These are phyloP conservation scores for Macrobrachium rosenbergii DNA, from an alignment of 1,140 invertebrate genomes.

Conservation along the genomic window DNA sequence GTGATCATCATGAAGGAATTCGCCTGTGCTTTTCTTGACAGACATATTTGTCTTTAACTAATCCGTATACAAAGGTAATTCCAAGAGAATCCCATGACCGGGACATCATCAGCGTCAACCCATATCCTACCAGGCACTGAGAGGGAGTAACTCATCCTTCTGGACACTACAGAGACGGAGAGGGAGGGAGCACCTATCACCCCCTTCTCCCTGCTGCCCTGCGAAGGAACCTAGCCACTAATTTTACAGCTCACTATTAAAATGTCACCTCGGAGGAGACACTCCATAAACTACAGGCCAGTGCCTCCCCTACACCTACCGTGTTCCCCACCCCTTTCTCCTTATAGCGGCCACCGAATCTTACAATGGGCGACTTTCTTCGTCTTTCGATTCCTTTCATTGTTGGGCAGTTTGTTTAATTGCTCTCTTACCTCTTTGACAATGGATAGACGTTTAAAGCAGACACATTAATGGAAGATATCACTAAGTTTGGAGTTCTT, in stretches of 20 bases:
- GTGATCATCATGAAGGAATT: too few species aligned
- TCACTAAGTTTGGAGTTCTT: too few species aligned
- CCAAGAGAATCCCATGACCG: background rate
- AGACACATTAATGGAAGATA: too few species aligned
- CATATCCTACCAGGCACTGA: background rate
- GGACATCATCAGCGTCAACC: too few species aligned
- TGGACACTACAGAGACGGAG: background rate
- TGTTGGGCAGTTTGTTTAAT: background rate
- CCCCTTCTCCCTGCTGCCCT: background rate
- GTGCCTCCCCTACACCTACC: constrained; percentile 6
- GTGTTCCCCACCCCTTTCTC: constrained; percentile 2
- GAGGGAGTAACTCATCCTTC: background rate
- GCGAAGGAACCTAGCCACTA: constrained; percentile 47
- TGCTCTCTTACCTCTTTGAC: too few species aligned
- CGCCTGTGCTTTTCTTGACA: too few species aligned
- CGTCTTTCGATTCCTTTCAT: background rate
- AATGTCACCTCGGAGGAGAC: constrained; percentile 47
- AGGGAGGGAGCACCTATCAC: constrained; percentile 5
- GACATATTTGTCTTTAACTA: too few species aligned
- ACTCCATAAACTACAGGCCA: constrained; percentile 42
- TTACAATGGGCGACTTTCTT: background rate
- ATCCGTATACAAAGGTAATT: too few species aligned
- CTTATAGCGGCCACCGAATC: background rate
- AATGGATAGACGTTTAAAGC: too few species aligned
- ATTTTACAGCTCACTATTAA: constrained; percentile 54